Conservation (phyloP, 2,113 vertebrate genomes). For the Scartelaos histophorus region DNA sequence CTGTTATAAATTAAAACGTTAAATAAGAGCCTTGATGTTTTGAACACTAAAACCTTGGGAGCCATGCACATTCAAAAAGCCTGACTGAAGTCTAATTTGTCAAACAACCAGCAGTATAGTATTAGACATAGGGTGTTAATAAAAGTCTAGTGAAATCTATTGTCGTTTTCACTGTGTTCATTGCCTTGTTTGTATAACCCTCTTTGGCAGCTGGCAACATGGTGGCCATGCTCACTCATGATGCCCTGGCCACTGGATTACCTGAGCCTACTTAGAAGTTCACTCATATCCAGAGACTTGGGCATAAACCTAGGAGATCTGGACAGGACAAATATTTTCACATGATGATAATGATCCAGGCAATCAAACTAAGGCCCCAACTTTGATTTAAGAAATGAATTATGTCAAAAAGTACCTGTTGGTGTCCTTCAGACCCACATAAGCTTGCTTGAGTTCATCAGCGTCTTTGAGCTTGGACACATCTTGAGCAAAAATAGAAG, state of each 20-base stretch:
- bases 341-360: constrained; percentile 18
- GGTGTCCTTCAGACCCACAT: constrained; percentile 95
- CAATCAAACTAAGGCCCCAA: neutral
- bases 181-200: constrained; percentile 4
- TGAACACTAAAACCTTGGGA: constrained; percentile 16
- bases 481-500: constrained; percentile 86
- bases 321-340: constrained; percentile 67
- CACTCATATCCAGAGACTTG: constrained; percentile 71
- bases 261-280: constrained; percentile 81
- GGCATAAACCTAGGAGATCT: constrained; percentile 76
- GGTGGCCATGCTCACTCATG: constrained; percentile 55
- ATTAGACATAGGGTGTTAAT: constrained; percentile 48
- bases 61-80: constrained; percentile 26
- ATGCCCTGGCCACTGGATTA: constrained; percentile 68
- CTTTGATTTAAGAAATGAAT: neutral
- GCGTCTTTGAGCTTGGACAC: constrained; percentile 95
- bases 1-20: neutral
- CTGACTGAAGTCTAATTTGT: constrained; percentile 5
- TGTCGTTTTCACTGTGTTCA: constrained; percentile 7
- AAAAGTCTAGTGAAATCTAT: constrained; percentile 29
- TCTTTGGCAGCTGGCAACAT: constrained; percentile 20
- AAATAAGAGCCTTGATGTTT: neutral
- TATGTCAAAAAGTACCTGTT: constrained; percentile 79
- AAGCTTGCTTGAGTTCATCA: constrained; percentile 95
- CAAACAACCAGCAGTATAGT: neutral